Conservation (phyloP, 1,140 invertebrate species). For the Dendrolimus punctatus region DNA sequence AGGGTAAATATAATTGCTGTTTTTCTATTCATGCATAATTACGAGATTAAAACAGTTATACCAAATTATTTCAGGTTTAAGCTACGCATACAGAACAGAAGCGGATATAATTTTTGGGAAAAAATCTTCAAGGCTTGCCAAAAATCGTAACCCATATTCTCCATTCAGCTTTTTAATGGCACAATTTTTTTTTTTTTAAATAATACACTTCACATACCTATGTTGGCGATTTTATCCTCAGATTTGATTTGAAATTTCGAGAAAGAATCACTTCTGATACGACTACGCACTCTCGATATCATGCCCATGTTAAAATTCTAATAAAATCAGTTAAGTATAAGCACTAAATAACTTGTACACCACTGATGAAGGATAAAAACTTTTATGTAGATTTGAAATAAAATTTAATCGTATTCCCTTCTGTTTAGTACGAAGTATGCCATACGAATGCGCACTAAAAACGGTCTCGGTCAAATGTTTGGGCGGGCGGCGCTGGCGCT, state of each 20-base stretch:
- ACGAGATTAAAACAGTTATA: too few relatives aligned
- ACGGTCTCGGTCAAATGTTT: constrained; percentile 15
- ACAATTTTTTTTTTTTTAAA: not conserved
- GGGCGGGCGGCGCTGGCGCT: constrained; percentile 50
- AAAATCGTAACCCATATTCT: too few relatives aligned
- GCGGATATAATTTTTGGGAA: too few relatives aligned
- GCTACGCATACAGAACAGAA: too few relatives aligned
- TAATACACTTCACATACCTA: constrained; percentile 61
- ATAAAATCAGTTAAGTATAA: not conserved
- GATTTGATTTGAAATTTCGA: constrained; percentile 73
- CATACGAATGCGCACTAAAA: constrained; percentile 48
- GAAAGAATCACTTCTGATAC: constrained; percentile 76
- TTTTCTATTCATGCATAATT: too few relatives aligned
- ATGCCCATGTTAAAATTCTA: constrained; percentile 69
- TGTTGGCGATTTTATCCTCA: constrained; percentile 78
- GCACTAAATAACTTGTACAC: constrained; percentile 1
- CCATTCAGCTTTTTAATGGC: not conserved
- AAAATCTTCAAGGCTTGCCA: too few relatives aligned
- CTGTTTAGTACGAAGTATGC: constrained; percentile 31
- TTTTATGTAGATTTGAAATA: constrained; percentile 1
- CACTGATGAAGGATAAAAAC: not conserved
- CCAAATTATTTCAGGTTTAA: too few relatives aligned
- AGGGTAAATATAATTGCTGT: too few relatives aligned
- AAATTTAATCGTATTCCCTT: constrained; percentile 7
- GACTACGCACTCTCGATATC: constrained; percentile 77